A percentile compares a stretch with the other conserved stretches of the same genome.
Evolutionary conservation across 1,140 invertebrate genomes (phyloP).

Genomic region (Diachasmimorpha longicaudata): DNA sequence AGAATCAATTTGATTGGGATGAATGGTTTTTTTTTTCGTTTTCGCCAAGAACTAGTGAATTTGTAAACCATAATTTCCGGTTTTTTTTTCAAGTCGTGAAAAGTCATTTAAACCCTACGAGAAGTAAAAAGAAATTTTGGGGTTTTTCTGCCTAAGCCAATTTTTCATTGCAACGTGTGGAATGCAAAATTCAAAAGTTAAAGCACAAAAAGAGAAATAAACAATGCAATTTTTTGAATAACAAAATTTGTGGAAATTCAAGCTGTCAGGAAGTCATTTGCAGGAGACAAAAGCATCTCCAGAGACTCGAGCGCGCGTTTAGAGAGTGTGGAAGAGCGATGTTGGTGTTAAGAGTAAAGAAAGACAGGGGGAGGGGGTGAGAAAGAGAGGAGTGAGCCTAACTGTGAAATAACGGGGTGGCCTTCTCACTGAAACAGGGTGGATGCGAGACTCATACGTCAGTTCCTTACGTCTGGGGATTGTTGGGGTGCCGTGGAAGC

Average conservation of each 20-base stretch:
- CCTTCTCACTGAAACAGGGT: constrained; percentile 34
- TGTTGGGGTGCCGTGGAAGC: constrained; percentile 28
- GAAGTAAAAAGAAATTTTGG: too few species aligned
- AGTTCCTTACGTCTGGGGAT: constrained; percentile 43
- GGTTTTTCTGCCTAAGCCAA: too few species aligned
- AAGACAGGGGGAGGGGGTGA: background rate
- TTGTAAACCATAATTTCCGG: too few species aligned
- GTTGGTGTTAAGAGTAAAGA: constrained; percentile 32
- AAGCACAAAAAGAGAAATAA: too few species aligned
- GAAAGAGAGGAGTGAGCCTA: constrained; percentile 43
- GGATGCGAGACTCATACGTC: constrained; percentile 54
- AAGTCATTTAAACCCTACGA: too few species aligned
- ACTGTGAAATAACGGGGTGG: constrained; percentile 62
- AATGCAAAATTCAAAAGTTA: too few species aligned
- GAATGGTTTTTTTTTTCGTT: constrained; percentile 39
- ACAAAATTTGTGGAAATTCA: too few species aligned
- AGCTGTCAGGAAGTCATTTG: too few species aligned
- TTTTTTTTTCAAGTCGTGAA: too few species aligned
- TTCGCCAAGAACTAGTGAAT: constrained; percentile 46
- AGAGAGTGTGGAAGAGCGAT: background rate
- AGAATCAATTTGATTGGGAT: constrained; percentile 7
- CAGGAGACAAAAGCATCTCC: constrained; percentile 32
- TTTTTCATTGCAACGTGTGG: too few species aligned
- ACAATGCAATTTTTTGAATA: too few species aligned
- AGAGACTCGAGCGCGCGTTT: constrained; percentile 52